Percentiles rank a stretch among this genome's conserved stretches.
These are phyloP conservation scores for Lepidurus couesii DNA, from an alignment of 1,140 invertebrate species.

Conservation along the genomic window DNA sequence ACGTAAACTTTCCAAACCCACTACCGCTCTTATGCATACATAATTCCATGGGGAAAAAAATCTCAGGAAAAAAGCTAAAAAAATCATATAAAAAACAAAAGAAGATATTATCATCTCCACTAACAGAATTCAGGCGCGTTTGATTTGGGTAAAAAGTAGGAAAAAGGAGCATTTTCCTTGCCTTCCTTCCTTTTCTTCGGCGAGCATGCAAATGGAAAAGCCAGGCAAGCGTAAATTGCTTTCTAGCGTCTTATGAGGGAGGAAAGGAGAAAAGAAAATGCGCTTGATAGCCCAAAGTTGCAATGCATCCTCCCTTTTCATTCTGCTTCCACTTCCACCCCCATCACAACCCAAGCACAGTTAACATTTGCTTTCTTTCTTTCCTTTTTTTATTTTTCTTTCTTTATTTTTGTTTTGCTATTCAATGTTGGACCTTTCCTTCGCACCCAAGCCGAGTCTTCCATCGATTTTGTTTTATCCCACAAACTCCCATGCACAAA, in stretches of 20 bases:
- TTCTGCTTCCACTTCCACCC: neutral
- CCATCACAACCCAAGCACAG: neutral
- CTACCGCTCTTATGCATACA: neutral
- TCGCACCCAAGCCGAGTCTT: neutral
- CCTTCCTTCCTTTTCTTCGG: neutral
- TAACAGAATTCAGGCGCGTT: neutral
- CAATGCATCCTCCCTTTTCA: neutral
- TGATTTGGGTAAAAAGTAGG: neutral
- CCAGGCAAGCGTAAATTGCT: conserved; percentile 7
- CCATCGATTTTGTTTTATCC: conserved; percentile 9
- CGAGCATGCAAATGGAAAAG: neutral
- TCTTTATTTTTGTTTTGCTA: neutral
- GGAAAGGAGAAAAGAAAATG: neutral
- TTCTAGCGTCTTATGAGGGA: neutral
- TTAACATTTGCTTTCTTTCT: neutral
- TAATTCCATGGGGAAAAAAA: neutral
- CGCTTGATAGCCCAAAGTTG: conserved; percentile 8
- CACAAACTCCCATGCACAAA: neutral
- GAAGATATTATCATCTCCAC: neutral
- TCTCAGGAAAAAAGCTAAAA: neutral
- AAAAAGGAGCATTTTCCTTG: neutral
- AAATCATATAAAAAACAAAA: neutral
- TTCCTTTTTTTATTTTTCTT: neutral
- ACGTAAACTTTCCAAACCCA: neutral
- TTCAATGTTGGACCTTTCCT: neutral